Base-by-base conservation (phyloP, 2,797 vertebrate species). In the Schizothorax lantsangensis region DNA sequence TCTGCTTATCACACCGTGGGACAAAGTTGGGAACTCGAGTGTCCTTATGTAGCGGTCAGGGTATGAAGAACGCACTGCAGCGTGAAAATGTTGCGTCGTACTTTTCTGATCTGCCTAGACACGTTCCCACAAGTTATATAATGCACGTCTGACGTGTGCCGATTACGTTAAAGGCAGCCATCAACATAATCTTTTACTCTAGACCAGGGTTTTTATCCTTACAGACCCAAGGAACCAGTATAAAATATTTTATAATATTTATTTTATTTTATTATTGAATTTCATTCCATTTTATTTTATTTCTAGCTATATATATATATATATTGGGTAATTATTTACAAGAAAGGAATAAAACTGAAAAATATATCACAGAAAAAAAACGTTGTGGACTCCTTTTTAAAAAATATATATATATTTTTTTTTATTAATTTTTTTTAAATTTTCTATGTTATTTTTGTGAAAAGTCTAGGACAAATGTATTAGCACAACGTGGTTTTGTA, bases 71-170 rank as follows among this genome's bases (percentile, higher is more conserved):
- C 54, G 64, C 23, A 71, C 30, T 81, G 84, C 81, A 83, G 81
- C 68, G 81, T 83, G 81, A 73, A 83, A 26, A 71, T 71, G 14
- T 71, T 69, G 86, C 73, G 49, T 69, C 64, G 73, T 59, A 59
- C 62, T 47, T 62, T 66, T 68, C 71, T 17, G 36, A 47, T 40
- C 43, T 77, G 64, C 52, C 8, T 36, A 66, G 52, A 43, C 84
- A 57, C 26, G 30, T 62, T 45, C 52, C 9, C 62, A 52, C 89
- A 77, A 88, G 88, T 91, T 87, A 89, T 86, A 84, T 84, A 90
- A 89, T 36, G 84, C 38, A n/a, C 73, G 15, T 43, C 83, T 88
- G 89, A 90, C 86, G 71, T 83, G 79, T 59, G 69, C 78, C 30
- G 74, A 79, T 85, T 26, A 72, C 26, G 4, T 57, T 71, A 49